phyloP scores from a whole-genome alignment of 2,888 invertebrate species.

The Harpalus rubripes region DNA sequence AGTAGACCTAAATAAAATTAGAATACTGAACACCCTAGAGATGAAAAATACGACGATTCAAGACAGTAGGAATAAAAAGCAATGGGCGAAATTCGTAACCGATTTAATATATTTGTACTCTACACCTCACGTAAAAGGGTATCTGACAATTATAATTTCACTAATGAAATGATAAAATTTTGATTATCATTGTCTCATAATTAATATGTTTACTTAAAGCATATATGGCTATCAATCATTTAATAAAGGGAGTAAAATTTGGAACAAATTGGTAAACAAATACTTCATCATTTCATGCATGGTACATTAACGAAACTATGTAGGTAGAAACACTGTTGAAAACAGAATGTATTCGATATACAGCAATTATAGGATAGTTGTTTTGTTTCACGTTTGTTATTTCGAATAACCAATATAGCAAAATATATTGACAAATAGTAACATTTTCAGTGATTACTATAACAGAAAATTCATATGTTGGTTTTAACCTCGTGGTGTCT shows the following conservation, averaged over 20 bases:
- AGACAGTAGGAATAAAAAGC: no score
- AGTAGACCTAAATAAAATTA: no score
- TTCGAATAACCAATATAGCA: neutral
- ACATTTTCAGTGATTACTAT: no score
- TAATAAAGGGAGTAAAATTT: neutral
- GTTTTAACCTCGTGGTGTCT: no score
- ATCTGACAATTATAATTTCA: neutral
- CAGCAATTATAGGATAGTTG: neutral
- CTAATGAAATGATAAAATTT: no score
- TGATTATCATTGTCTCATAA: neutral
- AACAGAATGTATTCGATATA: neutral
- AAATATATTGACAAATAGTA: no score
- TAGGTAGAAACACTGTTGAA: neutral
- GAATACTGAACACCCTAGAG: no score
- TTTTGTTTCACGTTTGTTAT: neutral
- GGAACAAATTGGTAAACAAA: conserved; percentile 29
- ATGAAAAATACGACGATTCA: no score
- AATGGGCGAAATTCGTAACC: no score
- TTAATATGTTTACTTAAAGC: conserved; percentile 6
- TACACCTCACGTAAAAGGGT: neutral
- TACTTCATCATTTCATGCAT: neutral
- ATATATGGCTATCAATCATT: conserved; percentile 19
- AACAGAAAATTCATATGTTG: no score
- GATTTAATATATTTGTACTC: no score
- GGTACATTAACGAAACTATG: neutral